Percentiles rank a stretch among this genome's conserved stretches.
These are phyloP conservation scores for Keiferia lycopersicella DNA, from an alignment of 2,888 invertebrate genomes.

Conservation along the genomic window DNA sequence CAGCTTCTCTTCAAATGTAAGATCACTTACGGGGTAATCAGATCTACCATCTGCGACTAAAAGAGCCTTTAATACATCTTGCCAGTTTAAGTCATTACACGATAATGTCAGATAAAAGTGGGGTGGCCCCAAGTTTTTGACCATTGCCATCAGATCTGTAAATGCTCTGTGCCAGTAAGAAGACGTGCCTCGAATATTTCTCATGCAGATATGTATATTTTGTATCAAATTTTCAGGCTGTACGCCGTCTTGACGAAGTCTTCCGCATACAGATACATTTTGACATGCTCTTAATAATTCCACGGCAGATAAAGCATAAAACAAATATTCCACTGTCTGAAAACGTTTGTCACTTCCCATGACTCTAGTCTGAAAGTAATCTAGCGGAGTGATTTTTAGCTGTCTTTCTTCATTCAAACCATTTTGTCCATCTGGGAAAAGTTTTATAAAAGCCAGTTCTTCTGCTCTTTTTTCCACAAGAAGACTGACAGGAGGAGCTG, in stretches of 20 bases:
- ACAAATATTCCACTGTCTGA: slow-evolving; percentile 41
- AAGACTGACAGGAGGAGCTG: not conserved
- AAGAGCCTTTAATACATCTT: not conserved
- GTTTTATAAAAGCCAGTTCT: not conserved
- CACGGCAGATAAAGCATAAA: slow-evolving; percentile 45
- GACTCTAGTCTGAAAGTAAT: slow-evolving; percentile 38
- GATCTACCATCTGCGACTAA: not conserved
- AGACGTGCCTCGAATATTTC: slow-evolving; percentile 44
- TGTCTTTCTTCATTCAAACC: not conserved
- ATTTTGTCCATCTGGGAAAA: slow-evolving; percentile 8
- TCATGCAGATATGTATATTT: slow-evolving; percentile 46
- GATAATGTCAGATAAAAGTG: slow-evolving; percentile 24
- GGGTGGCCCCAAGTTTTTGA: slow-evolving; percentile 46
- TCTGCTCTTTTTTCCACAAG: not conserved
- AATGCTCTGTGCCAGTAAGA: slow-evolving; percentile 41
- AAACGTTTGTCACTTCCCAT: slow-evolving; percentile 37
- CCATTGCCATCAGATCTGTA: slow-evolving; percentile 40
- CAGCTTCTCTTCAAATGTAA: no score
- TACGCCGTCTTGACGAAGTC: slow-evolving; percentile 37
- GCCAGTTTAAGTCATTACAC: not conserved
- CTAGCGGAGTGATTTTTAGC: slow-evolving; percentile 27
- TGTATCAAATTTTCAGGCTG: slow-evolving; percentile 35
- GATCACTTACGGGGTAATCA: not conserved
- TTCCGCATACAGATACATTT: slow-evolving; percentile 40
- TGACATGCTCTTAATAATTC: slow-evolving; percentile 41